A percentile compares a stretch with the other conserved stretches of the same genome.
phyloP scores from a whole-genome alignment of 2,113 vertebrate species.

The Equus przewalskii region DNA sequence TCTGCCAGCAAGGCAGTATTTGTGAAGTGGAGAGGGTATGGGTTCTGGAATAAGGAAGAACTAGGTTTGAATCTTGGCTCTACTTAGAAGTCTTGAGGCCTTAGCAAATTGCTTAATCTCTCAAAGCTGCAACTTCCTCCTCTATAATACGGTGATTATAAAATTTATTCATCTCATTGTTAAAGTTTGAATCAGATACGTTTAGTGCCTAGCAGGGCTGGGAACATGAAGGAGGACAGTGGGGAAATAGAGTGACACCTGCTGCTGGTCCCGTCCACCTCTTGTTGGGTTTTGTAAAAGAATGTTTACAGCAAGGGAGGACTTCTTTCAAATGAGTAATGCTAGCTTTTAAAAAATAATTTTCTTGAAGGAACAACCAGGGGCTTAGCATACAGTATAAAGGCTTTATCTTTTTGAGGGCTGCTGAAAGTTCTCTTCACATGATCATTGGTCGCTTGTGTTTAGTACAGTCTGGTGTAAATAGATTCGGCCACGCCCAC shows the following conservation, averaged over 20 bases:
- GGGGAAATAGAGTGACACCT: background rate
- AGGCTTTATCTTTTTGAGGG: background rate
- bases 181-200: constrained; percentile 10
- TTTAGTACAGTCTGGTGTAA: constrained; percentile 19
- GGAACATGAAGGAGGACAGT: background rate
- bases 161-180: background rate
- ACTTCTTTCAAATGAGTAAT: background rate
- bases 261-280: background rate
- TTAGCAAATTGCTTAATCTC: constrained; percentile 11
- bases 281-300: background rate
- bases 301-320: background rate
- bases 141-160: background rate
- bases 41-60: background rate
- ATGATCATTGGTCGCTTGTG: background rate
- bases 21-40: background rate
- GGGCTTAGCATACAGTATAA: background rate
- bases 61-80: constrained; percentile 18
- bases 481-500: background rate
- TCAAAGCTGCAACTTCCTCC: constrained; percentile 21
- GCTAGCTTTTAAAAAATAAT: background rate
- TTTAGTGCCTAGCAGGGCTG: background rate
- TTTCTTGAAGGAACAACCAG: constrained; percentile 14
- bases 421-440: constrained; percentile 33
- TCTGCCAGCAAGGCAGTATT: background rate
- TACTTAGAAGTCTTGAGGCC: background rate